Conservation (phyloP, 2,888 invertebrate genomes). For the Lomographa bimaculata region DNA sequence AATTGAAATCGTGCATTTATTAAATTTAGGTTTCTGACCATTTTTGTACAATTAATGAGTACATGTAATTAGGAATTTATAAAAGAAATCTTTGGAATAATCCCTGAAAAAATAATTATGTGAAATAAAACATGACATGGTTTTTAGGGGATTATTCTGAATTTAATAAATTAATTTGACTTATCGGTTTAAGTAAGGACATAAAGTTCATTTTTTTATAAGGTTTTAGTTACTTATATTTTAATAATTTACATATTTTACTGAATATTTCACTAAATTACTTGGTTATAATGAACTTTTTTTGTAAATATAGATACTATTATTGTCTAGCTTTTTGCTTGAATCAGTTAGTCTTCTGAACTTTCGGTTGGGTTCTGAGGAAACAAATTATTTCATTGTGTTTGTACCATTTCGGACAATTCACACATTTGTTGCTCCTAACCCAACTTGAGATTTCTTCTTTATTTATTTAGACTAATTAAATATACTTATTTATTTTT, state of each 20-base stretch:
- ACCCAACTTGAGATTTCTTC: slow-evolving; percentile 82
- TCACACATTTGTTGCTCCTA: slow-evolving; percentile 62
- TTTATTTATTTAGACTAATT: slow-evolving; percentile 73
- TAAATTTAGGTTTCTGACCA: slow-evolving; percentile 45
- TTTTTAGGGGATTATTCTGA: slow-evolving; percentile 77
- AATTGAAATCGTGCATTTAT: slow-evolving; percentile 37
- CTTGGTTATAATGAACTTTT: slow-evolving; percentile 32
- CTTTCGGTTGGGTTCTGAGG: slow-evolving; percentile 83
- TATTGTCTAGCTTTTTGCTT: slow-evolving; percentile 45
- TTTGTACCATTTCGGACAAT: slow-evolving; percentile 23
- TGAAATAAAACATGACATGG: no score
- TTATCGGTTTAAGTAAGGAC: slow-evolving; percentile 25
- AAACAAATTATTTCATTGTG: slow-evolving; percentile 47
- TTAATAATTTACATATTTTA: slow-evolving; percentile 14
- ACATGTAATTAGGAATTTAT: slow-evolving; percentile 47
- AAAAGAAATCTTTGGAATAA: slow-evolving; percentile 67
- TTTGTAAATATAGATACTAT: slow-evolving; percentile 67
- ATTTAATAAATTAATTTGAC: slow-evolving; percentile 22
- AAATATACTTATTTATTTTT: slow-evolving; percentile 69
- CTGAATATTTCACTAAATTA: slow-evolving; percentile 18
- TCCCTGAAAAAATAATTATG: slow-evolving; percentile 56
- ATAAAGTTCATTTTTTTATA: slow-evolving; percentile 19
- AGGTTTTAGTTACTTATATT: slow-evolving; percentile 13
- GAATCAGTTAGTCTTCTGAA: slow-evolving; percentile 60
- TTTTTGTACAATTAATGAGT: slow-evolving; percentile 64